Conservation (phyloP, 2,888 invertebrate species). For the Cataglyphis albicans region DNA sequence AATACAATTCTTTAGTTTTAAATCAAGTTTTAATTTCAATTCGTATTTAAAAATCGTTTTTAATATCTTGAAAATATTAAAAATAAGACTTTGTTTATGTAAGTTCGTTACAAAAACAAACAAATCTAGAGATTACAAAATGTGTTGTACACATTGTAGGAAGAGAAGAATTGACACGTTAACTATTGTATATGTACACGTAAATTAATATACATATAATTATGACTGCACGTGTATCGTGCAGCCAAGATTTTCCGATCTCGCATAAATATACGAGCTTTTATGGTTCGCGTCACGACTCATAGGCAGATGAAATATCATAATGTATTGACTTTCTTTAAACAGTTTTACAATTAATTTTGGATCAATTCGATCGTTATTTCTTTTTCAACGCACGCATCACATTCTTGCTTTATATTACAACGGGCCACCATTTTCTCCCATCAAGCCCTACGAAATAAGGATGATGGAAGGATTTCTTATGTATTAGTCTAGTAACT, state of each 20-base stretch:
- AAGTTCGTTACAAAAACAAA: neutral
- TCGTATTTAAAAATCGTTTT: neutral
- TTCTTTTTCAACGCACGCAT: constrained; percentile 33
- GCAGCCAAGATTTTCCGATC: constrained; percentile 1
- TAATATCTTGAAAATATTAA: neutral
- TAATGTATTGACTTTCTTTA: constrained; percentile 16
- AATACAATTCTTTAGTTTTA: neutral
- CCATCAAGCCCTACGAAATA: constrained; percentile 66
- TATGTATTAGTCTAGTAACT: constrained; percentile 70
- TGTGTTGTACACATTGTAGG: neutral
- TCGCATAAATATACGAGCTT: neutral
- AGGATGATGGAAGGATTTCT: constrained; percentile 66
- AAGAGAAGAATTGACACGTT: neutral
- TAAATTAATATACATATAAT: constrained; percentile 14
- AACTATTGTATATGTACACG: neutral
- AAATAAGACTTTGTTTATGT: neutral
- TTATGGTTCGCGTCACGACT: neutral
- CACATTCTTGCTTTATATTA: constrained; percentile 37
- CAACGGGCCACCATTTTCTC: constrained; percentile 58
- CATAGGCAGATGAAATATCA: neutral
- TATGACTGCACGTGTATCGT: neutral
- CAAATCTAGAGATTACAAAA: neutral
- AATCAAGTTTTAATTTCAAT: neutral
- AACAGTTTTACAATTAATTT: constrained; percentile 20
- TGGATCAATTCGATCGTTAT: constrained; percentile 16